Percentiles rank a stretch among this genome's conserved stretches.
These are phyloP conservation scores for Furnarius figulus DNA, from an alignment of 2,113 vertebrate genomes.

Conservation along the genomic window DNA sequence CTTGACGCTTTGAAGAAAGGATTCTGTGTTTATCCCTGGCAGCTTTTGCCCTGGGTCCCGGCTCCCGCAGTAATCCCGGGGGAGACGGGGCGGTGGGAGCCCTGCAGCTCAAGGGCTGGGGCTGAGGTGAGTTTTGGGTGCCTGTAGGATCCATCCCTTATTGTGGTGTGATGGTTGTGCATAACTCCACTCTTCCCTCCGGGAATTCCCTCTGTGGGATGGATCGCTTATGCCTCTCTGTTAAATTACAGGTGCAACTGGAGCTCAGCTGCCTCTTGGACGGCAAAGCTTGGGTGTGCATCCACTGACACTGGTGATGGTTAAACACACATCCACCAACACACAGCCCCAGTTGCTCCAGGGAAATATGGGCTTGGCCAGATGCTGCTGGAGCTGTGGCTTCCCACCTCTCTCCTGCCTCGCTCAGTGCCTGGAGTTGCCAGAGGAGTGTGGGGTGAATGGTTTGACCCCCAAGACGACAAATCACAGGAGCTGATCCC, in stretches of 20 bases:
- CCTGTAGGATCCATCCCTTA: fast-evolving
- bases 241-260: fast-evolving
- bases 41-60: background rate
- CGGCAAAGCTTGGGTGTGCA: fast-evolving
- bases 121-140: fast-evolving
- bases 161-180: fast-evolving
- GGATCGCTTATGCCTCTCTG: fast-evolving
- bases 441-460: fast-evolving
- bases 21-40: background rate
- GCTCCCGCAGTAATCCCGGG: fast-evolving
- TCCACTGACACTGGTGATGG: fast-evolving
- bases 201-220: background rate
- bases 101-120: fast-evolving
- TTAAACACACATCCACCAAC: fast-evolving
- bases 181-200: fast-evolving
- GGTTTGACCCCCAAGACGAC: fast-evolving
- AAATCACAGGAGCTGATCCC: fast-evolving
- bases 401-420: fast-evolving
- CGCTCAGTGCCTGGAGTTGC: fast-evolving
- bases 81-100: fast-evolving
- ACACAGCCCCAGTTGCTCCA: fast-evolving
- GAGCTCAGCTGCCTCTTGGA: background rate
- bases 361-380: fast-evolving
- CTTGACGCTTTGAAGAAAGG: background rate
- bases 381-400: fast-evolving